Percentiles rank a stretch among this genome's conserved stretches.
Conservation (phyloP, 30 jellyfish, hydroid and myxozoan genomes). For the Rhopilema esculentum region DNA sequence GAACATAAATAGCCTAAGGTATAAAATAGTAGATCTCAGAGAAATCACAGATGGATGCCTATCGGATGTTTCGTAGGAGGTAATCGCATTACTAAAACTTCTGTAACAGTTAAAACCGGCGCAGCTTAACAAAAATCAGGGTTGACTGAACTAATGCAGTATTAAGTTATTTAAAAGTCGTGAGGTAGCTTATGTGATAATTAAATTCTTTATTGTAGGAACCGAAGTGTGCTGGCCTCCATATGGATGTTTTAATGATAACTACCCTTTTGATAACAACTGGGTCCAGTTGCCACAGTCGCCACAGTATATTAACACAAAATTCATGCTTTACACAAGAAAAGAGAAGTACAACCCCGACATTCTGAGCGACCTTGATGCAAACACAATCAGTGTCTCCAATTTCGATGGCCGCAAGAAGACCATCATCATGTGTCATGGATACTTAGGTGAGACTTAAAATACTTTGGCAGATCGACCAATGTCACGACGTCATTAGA, state of each 20-base stretch:
- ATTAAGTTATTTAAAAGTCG: no score
- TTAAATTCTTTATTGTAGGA: slow-evolving; percentile 21
- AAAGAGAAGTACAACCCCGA: slow-evolving; percentile 26
- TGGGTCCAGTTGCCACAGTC: slow-evolving; percentile 78
- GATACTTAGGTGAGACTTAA: slow-evolving; percentile 54
- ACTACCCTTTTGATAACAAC: slow-evolving; percentile 73
- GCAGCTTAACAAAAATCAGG: no score
- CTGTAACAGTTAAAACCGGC: no score
- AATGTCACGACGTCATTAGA: no score
- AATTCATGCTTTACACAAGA: slow-evolving; percentile 71
- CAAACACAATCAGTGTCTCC: slow-evolving; percentile 38
- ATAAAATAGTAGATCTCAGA: no score
- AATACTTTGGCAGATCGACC: no score
- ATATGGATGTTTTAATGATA: slow-evolving; percentile 85
- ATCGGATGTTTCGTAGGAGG: no score
- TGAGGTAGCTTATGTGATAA: no score
- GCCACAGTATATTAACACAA: slow-evolving; percentile 64
- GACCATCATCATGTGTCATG: slow-evolving; percentile 81
- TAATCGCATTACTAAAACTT: no score
- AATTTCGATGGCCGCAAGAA: slow-evolving; percentile 58
- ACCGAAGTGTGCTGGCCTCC: slow-evolving; percentile 82
- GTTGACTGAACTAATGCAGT: no score
- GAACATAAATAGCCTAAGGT: no score
- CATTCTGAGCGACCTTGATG: slow-evolving; percentile 45
- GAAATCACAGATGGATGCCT: no score